Evolutionary conservation across 2,888 invertebrate species (phyloP).

Genomic region (Calameuta idolon): DNA sequence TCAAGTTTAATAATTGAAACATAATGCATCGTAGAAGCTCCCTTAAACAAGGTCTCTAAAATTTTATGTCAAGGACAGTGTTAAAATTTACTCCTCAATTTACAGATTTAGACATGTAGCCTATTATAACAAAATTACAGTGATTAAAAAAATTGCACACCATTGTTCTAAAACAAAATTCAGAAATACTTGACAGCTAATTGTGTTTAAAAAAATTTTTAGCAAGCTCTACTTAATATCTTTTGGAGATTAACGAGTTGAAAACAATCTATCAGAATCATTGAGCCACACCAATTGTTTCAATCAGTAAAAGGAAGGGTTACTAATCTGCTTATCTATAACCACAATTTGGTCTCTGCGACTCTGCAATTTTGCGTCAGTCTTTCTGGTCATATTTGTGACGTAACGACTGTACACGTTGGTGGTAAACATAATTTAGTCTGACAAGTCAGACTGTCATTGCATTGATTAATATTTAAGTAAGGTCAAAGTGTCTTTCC

Average conservation of each 20-base stretch:
- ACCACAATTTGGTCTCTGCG: background rate
- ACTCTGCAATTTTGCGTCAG: background rate
- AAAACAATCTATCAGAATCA: background rate
- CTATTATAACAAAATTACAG: background rate
- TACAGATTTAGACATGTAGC: background rate
- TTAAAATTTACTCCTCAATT: background rate
- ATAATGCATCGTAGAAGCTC: conserved; percentile 27
- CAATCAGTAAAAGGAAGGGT: background rate
- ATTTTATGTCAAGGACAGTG: background rate
- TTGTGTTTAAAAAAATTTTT: background rate
- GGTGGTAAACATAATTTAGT: background rate
- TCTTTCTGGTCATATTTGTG: background rate
- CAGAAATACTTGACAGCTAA: background rate
- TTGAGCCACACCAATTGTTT: background rate
- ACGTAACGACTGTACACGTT: background rate
- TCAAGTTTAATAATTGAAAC: conserved; percentile 26
- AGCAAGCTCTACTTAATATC: background rate
- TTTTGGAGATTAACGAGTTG: background rate
- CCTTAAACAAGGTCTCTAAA: background rate
- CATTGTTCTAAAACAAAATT: background rate
- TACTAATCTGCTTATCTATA: background rate
- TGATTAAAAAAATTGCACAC: background rate
- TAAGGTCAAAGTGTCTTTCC: background rate
- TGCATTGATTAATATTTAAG: background rate
- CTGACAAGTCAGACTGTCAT: background rate